Conservation (phyloP, 1,140 invertebrate genomes). For the Belonocnema kinseyi region DNA sequence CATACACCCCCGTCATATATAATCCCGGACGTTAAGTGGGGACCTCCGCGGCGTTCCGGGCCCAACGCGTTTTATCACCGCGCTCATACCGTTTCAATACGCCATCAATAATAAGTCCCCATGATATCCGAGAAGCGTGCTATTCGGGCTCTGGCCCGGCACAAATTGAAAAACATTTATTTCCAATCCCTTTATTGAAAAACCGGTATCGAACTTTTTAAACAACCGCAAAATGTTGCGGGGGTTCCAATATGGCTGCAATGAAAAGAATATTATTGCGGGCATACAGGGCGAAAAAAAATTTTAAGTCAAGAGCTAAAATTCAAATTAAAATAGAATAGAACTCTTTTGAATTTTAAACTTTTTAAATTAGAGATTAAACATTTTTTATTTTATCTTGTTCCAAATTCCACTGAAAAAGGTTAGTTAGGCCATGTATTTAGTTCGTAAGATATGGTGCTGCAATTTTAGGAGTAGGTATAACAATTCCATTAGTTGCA, state of each 20-base stretch:
- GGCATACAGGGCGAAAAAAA: too few species aligned
- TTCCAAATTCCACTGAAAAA: too few species aligned
- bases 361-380: too few species aligned
- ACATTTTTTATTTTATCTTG: too few species aligned
- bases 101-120: conserved; percentile 71
- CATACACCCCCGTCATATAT: conserved; percentile 66
- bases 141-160: conserved; percentile 2
- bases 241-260: background rate
- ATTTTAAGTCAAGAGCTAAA: too few species aligned
- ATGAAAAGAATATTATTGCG: background rate
- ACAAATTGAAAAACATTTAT: background rate
- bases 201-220: conserved; percentile 13
- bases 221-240: too few species aligned
- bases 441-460: too few species aligned
- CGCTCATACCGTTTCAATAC: conserved; percentile 74
- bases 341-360: too few species aligned
- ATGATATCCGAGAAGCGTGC: conserved; percentile 55
- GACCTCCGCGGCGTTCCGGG: conserved; percentile 69
- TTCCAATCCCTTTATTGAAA: background rate
- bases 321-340: too few species aligned
- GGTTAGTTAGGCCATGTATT: too few species aligned
- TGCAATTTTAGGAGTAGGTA: too few species aligned
- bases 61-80: conserved; percentile 73
- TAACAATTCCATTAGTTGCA: too few species aligned
- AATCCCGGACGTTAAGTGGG: conserved; percentile 73